Conservation (phyloP, 2,797 vertebrate species). For the Triplophysa yarkandensis region DNA sequence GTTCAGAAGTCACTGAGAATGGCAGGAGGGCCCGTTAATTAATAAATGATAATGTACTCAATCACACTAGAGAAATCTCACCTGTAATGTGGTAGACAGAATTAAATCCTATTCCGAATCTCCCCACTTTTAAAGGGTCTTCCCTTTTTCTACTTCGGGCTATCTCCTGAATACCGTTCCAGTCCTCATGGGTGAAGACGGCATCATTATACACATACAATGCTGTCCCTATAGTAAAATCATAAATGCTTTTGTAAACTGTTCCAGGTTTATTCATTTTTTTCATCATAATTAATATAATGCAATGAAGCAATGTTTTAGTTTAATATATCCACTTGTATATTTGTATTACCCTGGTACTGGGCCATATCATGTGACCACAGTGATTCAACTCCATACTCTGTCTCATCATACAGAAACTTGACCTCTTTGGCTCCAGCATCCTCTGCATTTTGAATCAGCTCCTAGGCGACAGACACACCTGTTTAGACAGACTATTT, state of each 20-base stretch:
- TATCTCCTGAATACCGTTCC: conserved; percentile 98
- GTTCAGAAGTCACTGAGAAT: no score
- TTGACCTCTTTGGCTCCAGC: conserved; percentile 95
- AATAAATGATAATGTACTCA: background rate
- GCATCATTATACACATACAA: conserved; percentile 96
- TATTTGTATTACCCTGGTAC: conserved; percentile 84
- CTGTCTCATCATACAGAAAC: conserved; percentile 95
- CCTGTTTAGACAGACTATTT: background rate
- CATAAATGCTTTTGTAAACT: no score
- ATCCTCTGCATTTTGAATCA: conserved; percentile 99
- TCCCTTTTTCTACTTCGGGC: conserved; percentile 97
- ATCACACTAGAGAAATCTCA: conserved; percentile 53
- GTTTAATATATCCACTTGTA: background rate
- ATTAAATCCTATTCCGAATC: conserved; percentile 99
- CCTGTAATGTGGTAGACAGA: conserved; percentile 99
- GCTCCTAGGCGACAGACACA: conserved; percentile 77
- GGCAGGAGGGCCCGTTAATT: no score
- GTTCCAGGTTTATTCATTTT: background rate
- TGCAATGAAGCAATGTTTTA: background rate
- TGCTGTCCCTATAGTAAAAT: conserved; percentile 78
- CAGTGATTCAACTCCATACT: conserved; percentile 91
- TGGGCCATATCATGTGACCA: conserved; percentile 94
- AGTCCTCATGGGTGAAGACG: conserved; percentile 91
- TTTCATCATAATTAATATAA: background rate
- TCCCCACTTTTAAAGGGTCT: conserved; percentile 95